These are phyloP conservation scores for Spatula versicolor DNA, from an alignment of 2,797 vertebrate genomes.

Conservation along the genomic window DNA sequence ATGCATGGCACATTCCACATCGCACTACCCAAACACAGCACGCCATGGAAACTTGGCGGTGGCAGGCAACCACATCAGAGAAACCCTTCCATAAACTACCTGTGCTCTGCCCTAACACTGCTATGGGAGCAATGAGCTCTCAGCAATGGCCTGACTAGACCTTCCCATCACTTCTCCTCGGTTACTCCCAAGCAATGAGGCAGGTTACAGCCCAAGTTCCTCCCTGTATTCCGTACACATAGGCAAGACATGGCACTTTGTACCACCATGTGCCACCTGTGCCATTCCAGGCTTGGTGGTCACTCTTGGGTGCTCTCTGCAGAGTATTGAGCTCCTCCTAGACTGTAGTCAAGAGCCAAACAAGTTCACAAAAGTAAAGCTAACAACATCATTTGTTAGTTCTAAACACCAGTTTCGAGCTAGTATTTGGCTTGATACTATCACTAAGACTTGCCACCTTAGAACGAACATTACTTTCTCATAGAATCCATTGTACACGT, in stretches of 20 bases:
- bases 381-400: background rate
- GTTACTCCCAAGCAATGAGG: background rate
- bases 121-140: background rate
- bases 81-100: background rate
- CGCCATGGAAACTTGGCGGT: background rate
- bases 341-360: background rate
- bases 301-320: background rate
- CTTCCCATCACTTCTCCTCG: rapidly evolving
- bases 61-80: background rate
- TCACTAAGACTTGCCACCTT: background rate
- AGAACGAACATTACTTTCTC: rapidly evolving
- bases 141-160: rapidly evolving
- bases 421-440: rapidly evolving
- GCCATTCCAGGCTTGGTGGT: background rate
- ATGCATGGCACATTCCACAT: rapidly evolving
- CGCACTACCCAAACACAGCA: rapidly evolving
- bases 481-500: rapidly evolving
- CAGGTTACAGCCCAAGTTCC: rapidly evolving
- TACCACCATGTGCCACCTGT: rapidly evolving
- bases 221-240: rapidly evolving
- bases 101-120: background rate
- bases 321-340: too few relatives aligned
- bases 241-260: rapidly evolving
- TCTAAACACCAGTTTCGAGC: background rate
- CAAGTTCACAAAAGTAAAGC: background rate